Evolutionary conservation across 1,140 invertebrate genomes (phyloP).

Genomic region (Sipha flava): DNA sequence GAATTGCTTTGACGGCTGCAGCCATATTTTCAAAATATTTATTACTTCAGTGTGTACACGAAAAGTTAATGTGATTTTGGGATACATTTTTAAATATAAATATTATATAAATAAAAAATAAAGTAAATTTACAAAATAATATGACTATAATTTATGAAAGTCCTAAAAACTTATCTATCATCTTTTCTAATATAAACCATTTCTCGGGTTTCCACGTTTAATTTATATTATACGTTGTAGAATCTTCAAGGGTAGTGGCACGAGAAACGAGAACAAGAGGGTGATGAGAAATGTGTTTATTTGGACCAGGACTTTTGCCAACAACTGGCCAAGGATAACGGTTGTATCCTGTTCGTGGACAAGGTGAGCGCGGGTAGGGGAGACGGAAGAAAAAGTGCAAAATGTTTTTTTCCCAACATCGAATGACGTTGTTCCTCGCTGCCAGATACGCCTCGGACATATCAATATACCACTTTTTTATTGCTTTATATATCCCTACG

Average conservation of each 20-base stretch:
- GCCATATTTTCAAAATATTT: no score
- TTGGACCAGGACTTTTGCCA: slow-evolving; percentile 19
- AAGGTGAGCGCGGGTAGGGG: no score
- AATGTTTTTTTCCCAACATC: neutral
- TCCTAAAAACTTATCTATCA: neutral
- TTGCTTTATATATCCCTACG: neutral
- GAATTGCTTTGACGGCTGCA: no score
- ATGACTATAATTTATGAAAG: neutral
- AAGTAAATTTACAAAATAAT: neutral
- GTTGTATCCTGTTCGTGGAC: neutral
- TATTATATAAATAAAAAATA: no score
- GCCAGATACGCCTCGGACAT: neutral
- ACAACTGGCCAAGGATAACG: neutral
- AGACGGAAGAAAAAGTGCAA: neutral
- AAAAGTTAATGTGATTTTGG: no score
- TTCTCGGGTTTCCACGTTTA: neutral
- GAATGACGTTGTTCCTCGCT: neutral
- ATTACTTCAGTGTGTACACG: no score
- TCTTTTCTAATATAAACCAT: slow-evolving; percentile 11
- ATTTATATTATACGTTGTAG: neutral
- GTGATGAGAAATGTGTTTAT: slow-evolving; percentile 25
- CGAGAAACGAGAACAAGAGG: neutral
- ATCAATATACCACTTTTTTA: neutral
- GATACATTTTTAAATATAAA: no score
- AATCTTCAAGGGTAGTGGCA: neutral